Evolutionary conservation across 2,113 vertebrate species (phyloP).

Genomic region (Corythoichthys haematopterus): DNA sequence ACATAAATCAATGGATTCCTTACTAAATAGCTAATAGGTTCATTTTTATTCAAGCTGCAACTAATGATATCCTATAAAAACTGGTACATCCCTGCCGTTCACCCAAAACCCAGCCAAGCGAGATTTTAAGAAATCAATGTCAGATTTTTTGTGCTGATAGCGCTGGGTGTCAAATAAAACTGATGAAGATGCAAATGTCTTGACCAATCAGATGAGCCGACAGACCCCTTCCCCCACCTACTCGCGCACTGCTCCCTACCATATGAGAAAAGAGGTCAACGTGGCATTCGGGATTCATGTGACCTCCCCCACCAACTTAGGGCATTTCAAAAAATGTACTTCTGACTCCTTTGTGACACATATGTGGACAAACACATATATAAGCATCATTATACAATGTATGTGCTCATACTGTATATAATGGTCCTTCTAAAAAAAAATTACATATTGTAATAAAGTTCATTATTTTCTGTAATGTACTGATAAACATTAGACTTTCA

Average conservation of each 20-base stretch:
- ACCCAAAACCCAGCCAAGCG: too few relatives aligned
- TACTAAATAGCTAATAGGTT: background rate
- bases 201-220: background rate
- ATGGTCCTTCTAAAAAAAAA: too few relatives aligned
- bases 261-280: slow-evolving; percentile 47
- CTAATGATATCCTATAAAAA: background rate
- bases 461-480: too few relatives aligned
- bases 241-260: background rate
- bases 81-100: too few relatives aligned
- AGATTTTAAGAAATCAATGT: too few relatives aligned
- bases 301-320: slow-evolving; percentile 59
- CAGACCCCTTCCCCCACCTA: background rate
- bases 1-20: background rate
- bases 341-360: slow-evolving; percentile 33
- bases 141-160: too few relatives aligned
- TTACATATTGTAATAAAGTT: too few relatives aligned
- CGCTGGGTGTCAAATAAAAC: background rate
- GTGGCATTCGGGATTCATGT: slow-evolving; percentile 46
- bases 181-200: background rate
- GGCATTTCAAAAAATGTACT: slow-evolving; percentile 51
- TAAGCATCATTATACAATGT: too few relatives aligned
- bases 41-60: too few relatives aligned
- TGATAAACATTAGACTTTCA: too few relatives aligned
- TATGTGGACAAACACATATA: slow-evolving; percentile 22
- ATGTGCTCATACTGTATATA: too few relatives aligned